Base-by-base conservation (phyloP, 2,888 invertebrate species). In the Perizoma affinitatum region DNA sequence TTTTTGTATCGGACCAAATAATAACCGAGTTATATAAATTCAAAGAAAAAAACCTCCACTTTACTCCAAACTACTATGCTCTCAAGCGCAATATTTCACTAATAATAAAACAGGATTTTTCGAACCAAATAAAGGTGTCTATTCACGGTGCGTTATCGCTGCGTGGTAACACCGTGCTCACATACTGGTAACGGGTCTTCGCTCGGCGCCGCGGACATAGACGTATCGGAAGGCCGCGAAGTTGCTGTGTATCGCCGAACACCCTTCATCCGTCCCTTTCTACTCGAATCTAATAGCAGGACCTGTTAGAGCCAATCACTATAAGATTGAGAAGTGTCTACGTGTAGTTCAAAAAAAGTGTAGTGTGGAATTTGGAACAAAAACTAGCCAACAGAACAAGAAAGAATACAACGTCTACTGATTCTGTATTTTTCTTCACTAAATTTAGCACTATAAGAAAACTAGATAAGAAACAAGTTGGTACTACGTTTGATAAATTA, bases 241-340 rank as follows among this genome's bases (percentile, higher is more conserved):
- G 92, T 90, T 56, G 90, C 86, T 48, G 91, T 92, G 78, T 92
- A 91, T 68, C 92, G 84, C 66, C 92, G 82, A 61, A 74, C 75
- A 48, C 90, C 89, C 58, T 87, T 84, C 76, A 80, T 75, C 68
- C 90, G 80, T 65, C 86, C 82, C 73, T 91, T 91, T 77, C 88
- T 91, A 91, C 89, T 90, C 82, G 90, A 86, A 80, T 92, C 92
- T 90, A 92, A 91, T 80, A 92, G 85, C 86, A 92, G 90, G 85
- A 92, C 92, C 91, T 91, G 92, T 85, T 78, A 88, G 80, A 83
- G 86, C 90, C 90, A 92, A 91, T 89, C 77, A 70, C 73, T 62
- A 78, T 84, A 73, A 81, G 76, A 5, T 38, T 4, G 6, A 38
- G 38, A 43, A 11, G 11, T 43, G 46, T 60, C 59, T 60, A 57